phyloP scores from a whole-genome alignment of 2,888 invertebrate species.

The Aspidiotus rigidus region DNA sequence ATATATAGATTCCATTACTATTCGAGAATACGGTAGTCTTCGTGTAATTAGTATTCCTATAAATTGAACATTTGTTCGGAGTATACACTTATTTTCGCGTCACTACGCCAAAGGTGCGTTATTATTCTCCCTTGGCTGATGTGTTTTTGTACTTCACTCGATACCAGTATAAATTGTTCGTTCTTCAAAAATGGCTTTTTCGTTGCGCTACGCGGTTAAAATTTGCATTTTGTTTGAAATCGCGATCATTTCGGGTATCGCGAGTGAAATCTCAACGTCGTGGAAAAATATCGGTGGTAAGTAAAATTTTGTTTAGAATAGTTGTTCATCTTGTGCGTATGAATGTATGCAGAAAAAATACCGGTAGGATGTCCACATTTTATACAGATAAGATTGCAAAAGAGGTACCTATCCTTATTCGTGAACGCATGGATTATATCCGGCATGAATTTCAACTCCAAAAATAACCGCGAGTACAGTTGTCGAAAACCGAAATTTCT shows the following conservation, averaged over 20 bases:
- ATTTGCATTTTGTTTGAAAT: conserved; percentile 14
- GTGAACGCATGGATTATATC: no score
- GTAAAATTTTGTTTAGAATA: neutral
- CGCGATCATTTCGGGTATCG: neutral
- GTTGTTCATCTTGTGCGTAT: no score
- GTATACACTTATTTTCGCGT: conserved; percentile 9
- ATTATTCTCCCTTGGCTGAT: neutral
- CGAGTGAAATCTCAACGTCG: neutral
- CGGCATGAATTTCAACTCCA: no score
- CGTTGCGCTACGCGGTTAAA: neutral
- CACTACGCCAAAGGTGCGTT: neutral
- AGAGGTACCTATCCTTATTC: no score
- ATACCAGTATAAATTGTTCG: neutral
- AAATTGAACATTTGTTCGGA: conserved; percentile 25
- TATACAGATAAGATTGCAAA: no score
- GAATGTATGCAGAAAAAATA: no score
- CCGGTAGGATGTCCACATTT: no score
- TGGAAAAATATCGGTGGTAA: conserved; percentile 3
- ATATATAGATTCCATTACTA: neutral
- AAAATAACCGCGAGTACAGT: no score
- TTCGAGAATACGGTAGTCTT: neutral
- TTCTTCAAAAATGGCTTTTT: neutral
- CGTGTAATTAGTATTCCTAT: conserved; percentile 1
- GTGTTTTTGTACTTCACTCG: neutral
- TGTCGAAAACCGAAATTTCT: no score